These are phyloP conservation scores for Callocephalon fimbriatum DNA, from an alignment of 2,113 vertebrate species.

Conservation along the genomic window DNA sequence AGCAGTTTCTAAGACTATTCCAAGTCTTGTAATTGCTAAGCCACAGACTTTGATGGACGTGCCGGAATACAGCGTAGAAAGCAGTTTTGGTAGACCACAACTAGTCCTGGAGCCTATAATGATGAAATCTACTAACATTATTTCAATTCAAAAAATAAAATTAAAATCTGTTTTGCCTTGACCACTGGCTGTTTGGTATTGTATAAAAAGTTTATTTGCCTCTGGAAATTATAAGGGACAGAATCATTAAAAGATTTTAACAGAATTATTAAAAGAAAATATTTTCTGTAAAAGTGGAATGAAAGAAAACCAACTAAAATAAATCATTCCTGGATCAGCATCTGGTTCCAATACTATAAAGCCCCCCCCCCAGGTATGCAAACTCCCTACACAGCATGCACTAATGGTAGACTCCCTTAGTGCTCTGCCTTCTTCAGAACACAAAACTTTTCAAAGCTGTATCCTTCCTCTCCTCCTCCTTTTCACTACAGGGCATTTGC, in stretches of 20 bases:
- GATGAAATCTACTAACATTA: background rate
- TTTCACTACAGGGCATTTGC: background rate
- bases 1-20: background rate
- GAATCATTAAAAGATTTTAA: background rate
- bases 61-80: background rate
- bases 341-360: background rate
- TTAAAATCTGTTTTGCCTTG: background rate
- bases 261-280: background rate
- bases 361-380: background rate
- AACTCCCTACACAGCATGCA: background rate
- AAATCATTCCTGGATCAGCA: background rate
- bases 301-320: background rate
- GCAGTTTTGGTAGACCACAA: background rate
- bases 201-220: background rate
- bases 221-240: background rate
- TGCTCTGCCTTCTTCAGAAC: background rate
- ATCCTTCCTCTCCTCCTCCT: background rate
- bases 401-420: fast-evolving
- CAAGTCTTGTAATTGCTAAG: background rate
- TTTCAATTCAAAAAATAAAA: background rate
- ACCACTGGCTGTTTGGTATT: background rate
- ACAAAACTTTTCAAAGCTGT: background rate
- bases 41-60: background rate
- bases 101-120: background rate
- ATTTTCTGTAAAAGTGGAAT: background rate